Evolutionary conservation across 2,113 vertebrate genomes (phyloP), one percentile per base, ranked within the genome.

Genomic region (Ciconia stormi): DNA sequence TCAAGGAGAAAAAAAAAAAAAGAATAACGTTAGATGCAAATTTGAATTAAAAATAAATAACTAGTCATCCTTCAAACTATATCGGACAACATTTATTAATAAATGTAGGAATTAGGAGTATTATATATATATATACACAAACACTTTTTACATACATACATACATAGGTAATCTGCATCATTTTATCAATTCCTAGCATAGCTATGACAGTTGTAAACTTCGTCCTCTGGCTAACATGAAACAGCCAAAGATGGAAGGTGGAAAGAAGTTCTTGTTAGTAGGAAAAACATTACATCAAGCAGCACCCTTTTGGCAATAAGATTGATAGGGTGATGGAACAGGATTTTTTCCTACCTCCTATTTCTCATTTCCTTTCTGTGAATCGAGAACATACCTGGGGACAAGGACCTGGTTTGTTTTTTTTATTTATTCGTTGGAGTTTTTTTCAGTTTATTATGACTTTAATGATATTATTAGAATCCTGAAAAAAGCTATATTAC

Each of bases 21-120:
- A 18, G 0, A 49, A 22, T 4, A 55, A n/a, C 2, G 34, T 19
- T 12, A 19, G 30, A 46, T 50, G 6, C 1, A 66, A 36, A 81
- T 34, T 11, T 82, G 15, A 55, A 30, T 22, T 49, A 8, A 50
- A 56, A 65, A 46, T 38, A 38, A 53, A n/a, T 6, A n/a, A 10
- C 25, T 67, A 59, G 4, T 21, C 9, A 73, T 46, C 12, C 3
- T 40, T 59, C 22, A 82, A 53, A 42, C 6, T n/a, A 15, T 55
- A 46, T 46, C 8, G 7, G 11, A 47, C 6, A 65, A 30, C 0
- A 29, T 66, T 46, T 93, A 25, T 56, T 82, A 82, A n/a, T 21
- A 56, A 74, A n/a, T 21, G 4, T 38, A 42, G 6, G 10, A 61
- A 70, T 23, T 72, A 40, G 4, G 16, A 73, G 30, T 61, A 29